Conservation (phyloP, 2,797 vertebrate genomes). For the Podargus strigoides region DNA sequence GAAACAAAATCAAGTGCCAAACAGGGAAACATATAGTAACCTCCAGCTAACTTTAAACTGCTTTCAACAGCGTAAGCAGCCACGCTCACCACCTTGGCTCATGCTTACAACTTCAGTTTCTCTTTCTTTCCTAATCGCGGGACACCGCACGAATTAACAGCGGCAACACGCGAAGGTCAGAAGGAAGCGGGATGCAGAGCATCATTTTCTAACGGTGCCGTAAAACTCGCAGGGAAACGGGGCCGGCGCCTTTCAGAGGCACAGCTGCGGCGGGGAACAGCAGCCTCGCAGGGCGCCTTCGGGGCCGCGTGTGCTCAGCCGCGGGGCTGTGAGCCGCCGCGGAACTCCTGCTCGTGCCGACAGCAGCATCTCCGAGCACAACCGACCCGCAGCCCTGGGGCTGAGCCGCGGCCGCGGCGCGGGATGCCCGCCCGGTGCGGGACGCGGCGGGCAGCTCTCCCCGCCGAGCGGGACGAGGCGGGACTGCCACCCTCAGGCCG, state of each 20-base stretch:
- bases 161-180: not conserved
- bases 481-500: not conserved
- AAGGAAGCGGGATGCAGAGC: not conserved
- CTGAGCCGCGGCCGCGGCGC: no score
- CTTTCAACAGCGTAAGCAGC: not conserved
- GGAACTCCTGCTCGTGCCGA: not conserved
- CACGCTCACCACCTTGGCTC: not conserved
- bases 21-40: accelerated
- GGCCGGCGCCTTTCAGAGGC: not conserved
- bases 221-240: not conserved
- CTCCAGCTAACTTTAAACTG: not conserved
- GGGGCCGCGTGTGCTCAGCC: no score
- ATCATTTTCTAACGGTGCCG: accelerated
- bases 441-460: not conserved
- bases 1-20: not conserved
- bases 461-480: no score
- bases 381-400: accelerated
- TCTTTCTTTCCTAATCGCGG: not conserved
- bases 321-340: not conserved
- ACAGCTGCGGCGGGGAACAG: not conserved
- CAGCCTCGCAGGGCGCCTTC: not conserved
- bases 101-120: not conserved
- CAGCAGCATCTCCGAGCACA: not conserved
- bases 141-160: no score
- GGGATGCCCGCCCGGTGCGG: no score